These are phyloP conservation scores for Alligator sinensis DNA, from an alignment of 2,113 vertebrate species.

Conservation along the genomic window DNA sequence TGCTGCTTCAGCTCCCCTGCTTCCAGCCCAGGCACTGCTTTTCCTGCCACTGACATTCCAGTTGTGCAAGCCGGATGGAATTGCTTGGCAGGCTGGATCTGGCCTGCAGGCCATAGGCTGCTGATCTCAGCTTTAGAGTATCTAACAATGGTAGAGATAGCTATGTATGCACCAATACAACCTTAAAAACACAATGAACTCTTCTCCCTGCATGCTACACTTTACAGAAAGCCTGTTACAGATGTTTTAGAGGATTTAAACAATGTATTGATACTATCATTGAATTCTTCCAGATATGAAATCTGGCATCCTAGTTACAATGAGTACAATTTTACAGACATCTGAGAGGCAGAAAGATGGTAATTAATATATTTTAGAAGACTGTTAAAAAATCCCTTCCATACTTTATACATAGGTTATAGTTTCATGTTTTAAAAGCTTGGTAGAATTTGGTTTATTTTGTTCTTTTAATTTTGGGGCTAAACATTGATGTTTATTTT, in stretches of 20 bases:
- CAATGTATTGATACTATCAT: neutral
- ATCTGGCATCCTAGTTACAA: neutral
- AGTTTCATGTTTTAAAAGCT: neutral
- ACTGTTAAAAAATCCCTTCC: neutral
- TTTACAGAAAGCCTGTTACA: neutral
- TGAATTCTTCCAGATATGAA: neutral
- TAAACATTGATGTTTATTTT: no score
- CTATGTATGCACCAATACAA: neutral
- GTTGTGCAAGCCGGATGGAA: no score
- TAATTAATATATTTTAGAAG: neutral
- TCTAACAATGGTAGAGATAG: neutral
- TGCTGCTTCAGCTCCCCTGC: no score
- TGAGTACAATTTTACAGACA: neutral
- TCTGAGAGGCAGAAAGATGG: neutral
- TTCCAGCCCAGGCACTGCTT: no score
- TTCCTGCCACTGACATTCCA: no score
- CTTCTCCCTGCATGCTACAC: neutral
- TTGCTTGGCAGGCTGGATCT: no score
- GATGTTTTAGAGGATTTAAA: neutral
- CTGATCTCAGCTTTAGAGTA: neutral
- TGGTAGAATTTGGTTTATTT: no score
- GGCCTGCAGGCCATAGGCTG: no score
- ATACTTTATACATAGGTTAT: neutral
- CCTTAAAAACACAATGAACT: neutral
- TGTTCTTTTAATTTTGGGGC: no score